A percentile compares a stretch with the other conserved stretches of the same genome.
phyloP scores from a whole-genome alignment of 2,797 vertebrate genomes.

The Rhynchonycteris naso region DNA sequence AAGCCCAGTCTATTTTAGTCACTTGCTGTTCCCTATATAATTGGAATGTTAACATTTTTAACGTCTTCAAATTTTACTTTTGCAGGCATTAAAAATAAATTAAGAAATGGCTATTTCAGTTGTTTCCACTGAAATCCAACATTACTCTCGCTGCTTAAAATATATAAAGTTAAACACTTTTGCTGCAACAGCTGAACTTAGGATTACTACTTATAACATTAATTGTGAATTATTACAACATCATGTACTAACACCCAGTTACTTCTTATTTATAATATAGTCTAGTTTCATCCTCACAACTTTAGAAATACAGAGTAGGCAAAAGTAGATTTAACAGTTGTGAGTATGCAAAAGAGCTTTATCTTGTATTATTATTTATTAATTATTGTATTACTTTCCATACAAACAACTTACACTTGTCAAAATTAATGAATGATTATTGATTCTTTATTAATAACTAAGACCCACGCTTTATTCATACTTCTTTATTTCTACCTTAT shows the following conservation, averaged over 20 bases:
- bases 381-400: neutral
- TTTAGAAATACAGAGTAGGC: neutral
- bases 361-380: neutral
- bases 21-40: neutral
- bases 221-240: neutral
- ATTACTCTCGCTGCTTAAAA: neutral
- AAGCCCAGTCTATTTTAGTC: neutral
- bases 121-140: constrained; percentile 39
- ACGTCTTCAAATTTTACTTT: constrained; percentile 50
- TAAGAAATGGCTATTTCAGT: neutral
- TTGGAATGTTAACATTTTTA: constrained; percentile 32
- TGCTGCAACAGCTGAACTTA: neutral
- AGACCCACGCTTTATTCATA: neutral
- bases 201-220: neutral
- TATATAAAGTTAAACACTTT: constrained; percentile 52
- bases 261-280: neutral
- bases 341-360: neutral
- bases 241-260: neutral
- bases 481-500: constrained; percentile 24
- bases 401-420: neutral
- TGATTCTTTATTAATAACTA: constrained; percentile 23
- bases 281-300: constrained; percentile 11
- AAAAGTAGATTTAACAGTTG: neutral
- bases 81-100: neutral
- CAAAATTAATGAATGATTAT: constrained; percentile 26